A percentile compares a stretch with the other conserved stretches of the same genome.
These are phyloP conservation scores for Rhynchophorus ferrugineus DNA, from an alignment of 1,140 invertebrate species.

Conservation along the genomic window DNA sequence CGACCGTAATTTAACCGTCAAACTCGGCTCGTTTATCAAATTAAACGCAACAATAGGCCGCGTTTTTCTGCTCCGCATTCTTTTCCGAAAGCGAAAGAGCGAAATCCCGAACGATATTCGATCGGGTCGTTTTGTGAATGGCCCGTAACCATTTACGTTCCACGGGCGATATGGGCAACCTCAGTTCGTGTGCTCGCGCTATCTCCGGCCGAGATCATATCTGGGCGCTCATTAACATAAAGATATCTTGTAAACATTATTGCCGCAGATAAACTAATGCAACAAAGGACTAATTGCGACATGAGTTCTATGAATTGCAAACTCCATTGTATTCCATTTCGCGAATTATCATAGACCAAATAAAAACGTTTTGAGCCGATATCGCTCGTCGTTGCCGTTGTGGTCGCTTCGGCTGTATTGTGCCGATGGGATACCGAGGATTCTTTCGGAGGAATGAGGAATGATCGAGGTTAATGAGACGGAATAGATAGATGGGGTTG, in stretches of 20 bases:
- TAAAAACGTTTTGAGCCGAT: slow-evolving; percentile 8
- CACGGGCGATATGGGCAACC: slow-evolving; percentile 4
- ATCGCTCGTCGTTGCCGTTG: background rate
- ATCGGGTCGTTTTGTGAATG: slow-evolving; percentile 6
- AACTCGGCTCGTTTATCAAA: too few species aligned
- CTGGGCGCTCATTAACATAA: slow-evolving; percentile 24
- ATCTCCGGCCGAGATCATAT: slow-evolving; percentile 17
- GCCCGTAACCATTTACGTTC: background rate
- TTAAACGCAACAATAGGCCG: too few species aligned
- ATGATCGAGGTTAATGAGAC: too few species aligned
- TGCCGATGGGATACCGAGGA: too few species aligned
- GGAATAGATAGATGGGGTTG: too few species aligned
- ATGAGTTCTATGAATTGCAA: slow-evolving; percentile 25
- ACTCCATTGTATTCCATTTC: slow-evolving; percentile 21
- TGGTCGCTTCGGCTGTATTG: too few species aligned
- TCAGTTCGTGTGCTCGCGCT: slow-evolving; percentile 10
- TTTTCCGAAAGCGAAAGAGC: too few species aligned
- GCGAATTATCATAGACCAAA: slow-evolving; percentile 16
- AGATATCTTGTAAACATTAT: slow-evolving; percentile 29
- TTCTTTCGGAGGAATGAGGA: too few species aligned
- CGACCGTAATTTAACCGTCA: too few species aligned
- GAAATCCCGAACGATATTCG: slow-evolving; percentile 5
- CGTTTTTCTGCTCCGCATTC: too few species aligned
- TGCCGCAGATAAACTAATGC: slow-evolving; percentile 24
- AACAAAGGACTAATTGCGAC: slow-evolving; percentile 27